Evolutionary conservation across 2,113 vertebrate genomes (phyloP).

Genomic region (Neomonachus schauinslandi): DNA sequence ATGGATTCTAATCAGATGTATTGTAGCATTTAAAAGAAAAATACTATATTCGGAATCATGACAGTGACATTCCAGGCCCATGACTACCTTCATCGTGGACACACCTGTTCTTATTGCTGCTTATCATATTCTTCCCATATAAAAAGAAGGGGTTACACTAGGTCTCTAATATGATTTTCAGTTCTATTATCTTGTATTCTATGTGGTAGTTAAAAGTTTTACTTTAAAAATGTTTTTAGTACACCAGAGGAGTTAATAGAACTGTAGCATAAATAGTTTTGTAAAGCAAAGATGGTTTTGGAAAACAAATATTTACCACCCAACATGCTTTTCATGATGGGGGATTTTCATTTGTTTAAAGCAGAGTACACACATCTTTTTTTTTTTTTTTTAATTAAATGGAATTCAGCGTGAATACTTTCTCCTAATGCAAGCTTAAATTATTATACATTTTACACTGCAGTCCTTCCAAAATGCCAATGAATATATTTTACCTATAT

Average conservation of each 20-base stretch:
- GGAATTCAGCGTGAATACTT: not conserved
- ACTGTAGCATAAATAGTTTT: not conserved
- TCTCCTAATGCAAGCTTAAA: not conserved
- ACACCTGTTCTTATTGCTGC: not conserved
- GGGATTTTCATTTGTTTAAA: constrained; percentile 24
- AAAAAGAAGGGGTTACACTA: not conserved
- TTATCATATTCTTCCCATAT: not conserved
- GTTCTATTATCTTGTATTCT: not conserved
- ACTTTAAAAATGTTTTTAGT: not conserved
- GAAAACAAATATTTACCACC: not conserved
- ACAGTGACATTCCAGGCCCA: not conserved
- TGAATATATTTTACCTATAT: constrained; percentile 30
- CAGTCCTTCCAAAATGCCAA: not conserved
- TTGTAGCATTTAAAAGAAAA: not conserved
- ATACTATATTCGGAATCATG: not conserved
- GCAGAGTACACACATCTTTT: not conserved
- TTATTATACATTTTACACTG: not conserved
- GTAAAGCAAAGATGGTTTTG: not conserved
- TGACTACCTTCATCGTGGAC: not conserved
- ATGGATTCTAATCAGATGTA: not conserved
- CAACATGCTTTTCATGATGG: not conserved
- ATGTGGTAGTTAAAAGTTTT: not conserved
- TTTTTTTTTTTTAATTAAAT: not conserved
- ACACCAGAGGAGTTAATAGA: not conserved
- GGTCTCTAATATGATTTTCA: not conserved